phyloP scores from a whole-genome alignment of 1,140 invertebrate species.

The Drusus annulatus region DNA sequence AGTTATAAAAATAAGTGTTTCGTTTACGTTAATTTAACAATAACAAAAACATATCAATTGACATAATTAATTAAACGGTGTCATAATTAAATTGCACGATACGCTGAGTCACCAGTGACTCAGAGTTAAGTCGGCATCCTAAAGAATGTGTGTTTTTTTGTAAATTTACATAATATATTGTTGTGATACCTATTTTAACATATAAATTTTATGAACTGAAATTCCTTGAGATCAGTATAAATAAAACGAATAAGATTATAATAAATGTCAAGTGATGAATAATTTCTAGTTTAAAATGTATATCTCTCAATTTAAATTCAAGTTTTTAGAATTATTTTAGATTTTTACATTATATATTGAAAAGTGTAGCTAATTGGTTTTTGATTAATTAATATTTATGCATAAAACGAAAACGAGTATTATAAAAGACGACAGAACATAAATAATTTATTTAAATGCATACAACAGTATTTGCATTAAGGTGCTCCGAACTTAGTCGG shows the following conservation, averaged over 20 bases:
- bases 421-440: no score
- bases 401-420: no score
- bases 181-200: background rate
- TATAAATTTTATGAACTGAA: background rate
- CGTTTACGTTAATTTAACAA: no score
- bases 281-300: background rate
- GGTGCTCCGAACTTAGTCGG: no score
- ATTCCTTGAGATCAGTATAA: background rate
- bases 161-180: background rate
- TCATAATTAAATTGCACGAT: background rate
- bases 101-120: conserved; percentile 11
- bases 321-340: no score
- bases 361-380: no score
- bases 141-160: background rate
- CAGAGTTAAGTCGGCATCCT: background rate
- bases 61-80: background rate
- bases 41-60: background rate
- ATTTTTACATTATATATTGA: no score
- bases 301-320: no score
- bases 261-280: conserved; percentile 14
- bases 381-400: no score
- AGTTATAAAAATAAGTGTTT: background rate
- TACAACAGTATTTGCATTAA: no score
- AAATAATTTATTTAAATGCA: no score
- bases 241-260: background rate